Evolutionary conservation across 2,888 invertebrate species (phyloP).

Genomic region (Lottia gigantea): DNA sequence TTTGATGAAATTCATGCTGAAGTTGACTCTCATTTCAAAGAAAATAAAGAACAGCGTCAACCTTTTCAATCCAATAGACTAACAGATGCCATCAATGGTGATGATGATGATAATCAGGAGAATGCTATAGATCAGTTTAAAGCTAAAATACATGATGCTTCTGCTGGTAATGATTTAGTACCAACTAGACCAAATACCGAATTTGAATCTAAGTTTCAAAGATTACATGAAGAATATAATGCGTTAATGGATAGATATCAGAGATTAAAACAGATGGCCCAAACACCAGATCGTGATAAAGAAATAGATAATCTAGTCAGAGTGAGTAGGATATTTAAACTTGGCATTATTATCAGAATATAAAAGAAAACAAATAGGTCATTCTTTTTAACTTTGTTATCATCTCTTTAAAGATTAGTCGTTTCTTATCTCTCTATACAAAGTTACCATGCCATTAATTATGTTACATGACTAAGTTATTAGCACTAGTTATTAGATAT

Average conservation of each 20-base stretch:
- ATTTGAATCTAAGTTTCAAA: slow-evolving; percentile 46
- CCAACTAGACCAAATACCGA: slow-evolving; percentile 37
- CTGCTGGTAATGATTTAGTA: slow-evolving; percentile 42
- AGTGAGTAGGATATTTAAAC: slow-evolving; percentile 38
- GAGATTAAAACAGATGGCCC: slow-evolving; percentile 56
- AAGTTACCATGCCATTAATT: too few species aligned
- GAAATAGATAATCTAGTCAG: slow-evolving; percentile 58
- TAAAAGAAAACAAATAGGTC: too few species aligned
- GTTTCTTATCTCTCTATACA: too few species aligned
- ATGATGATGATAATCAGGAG: slow-evolving; percentile 27
- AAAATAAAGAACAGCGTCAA: slow-evolving; percentile 46
- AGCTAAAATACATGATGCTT: slow-evolving; percentile 35
- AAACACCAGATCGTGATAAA: slow-evolving; percentile 54
- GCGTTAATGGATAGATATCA: slow-evolving; percentile 61
- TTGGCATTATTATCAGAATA: too few species aligned
- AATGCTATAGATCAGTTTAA: slow-evolving; percentile 45
- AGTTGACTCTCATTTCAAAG: slow-evolving; percentile 52
- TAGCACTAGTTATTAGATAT: too few species aligned
- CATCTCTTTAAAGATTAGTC: too few species aligned
- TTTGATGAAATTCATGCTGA: slow-evolving; percentile 64
- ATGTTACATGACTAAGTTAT: too few species aligned
- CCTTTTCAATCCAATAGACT: slow-evolving; percentile 50
- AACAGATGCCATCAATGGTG: slow-evolving; percentile 20
- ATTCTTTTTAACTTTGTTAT: too few species aligned
- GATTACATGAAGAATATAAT: slow-evolving; percentile 58